These are phyloP conservation scores for Aselliscus stoliczkanus DNA, from an alignment of 2,797 vertebrate genomes.

Conservation along the genomic window DNA sequence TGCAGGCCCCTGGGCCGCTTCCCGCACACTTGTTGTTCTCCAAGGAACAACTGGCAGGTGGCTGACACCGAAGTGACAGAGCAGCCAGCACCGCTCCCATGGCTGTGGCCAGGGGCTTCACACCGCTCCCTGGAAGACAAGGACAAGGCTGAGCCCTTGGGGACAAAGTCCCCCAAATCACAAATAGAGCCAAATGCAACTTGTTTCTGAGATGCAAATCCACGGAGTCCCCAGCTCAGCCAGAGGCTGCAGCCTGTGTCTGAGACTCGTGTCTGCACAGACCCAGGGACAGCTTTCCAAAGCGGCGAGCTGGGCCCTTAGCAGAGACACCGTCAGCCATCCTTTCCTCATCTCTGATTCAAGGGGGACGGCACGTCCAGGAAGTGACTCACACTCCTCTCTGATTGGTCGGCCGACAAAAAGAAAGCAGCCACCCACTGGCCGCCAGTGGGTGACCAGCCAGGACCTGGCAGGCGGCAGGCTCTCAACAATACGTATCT, in stretches of 20 bases:
- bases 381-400: not conserved
- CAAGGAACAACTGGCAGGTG: not conserved
- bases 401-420: not conserved
- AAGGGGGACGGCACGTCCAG: fast-evolving
- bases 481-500: not conserved
- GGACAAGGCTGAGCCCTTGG: too few species aligned
- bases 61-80: not conserved
- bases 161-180: fast-evolving
- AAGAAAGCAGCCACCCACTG: too few species aligned
- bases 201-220: not conserved
- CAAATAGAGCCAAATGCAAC: fast-evolving
- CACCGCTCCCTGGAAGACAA: not conserved
- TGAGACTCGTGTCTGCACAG: fast-evolving
- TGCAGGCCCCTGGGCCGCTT: not conserved
- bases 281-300: fast-evolving
- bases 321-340: fast-evolving
- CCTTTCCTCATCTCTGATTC: fast-evolving
- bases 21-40: fast-evolving
- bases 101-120: fast-evolving
- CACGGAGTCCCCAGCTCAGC: fast-evolving
- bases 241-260: too few species aligned
- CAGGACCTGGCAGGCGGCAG: fast-evolving
- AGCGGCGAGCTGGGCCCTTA: fast-evolving
- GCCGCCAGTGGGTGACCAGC: fast-evolving
- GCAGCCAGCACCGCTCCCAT: fast-evolving